phyloP scores from a whole-genome alignment of 2,888 invertebrate species.

The Drosophila testacea region DNA sequence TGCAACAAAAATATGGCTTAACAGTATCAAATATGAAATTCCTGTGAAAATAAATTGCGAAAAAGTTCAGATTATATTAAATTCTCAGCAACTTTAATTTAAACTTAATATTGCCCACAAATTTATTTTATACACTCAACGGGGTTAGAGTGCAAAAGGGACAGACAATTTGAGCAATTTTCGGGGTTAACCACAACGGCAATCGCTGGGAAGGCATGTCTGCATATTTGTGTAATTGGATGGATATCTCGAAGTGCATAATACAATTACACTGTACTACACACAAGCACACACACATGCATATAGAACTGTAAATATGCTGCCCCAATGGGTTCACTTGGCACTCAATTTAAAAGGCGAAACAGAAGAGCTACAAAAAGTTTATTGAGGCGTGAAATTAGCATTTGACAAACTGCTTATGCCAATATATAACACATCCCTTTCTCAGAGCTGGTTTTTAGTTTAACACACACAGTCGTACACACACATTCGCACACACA shows the following conservation, averaged over 20 bases:
- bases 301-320: slow-evolving; percentile 23
- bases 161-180: slow-evolving; percentile 20
- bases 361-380: slow-evolving; percentile 26
- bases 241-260: slow-evolving; percentile 9
- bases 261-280: slow-evolving; percentile 16
- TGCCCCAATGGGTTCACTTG: slow-evolving; percentile 22
- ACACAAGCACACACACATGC: slow-evolving; percentile 2
- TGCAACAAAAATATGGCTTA: neutral
- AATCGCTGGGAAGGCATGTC: slow-evolving; percentile 14
- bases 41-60: neutral
- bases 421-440: slow-evolving; percentile 14
- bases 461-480: slow-evolving; percentile 37
- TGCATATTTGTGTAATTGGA: slow-evolving; percentile 20
- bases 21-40: neutral
- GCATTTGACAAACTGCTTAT: slow-evolving; percentile 74
- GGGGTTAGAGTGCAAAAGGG: slow-evolving; percentile 6
- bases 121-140: neutral
- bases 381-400: slow-evolving; percentile 72
- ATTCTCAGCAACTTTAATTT: neutral
- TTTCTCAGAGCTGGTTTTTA: slow-evolving; percentile 33
- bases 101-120: neutral
- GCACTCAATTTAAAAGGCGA: slow-evolving; percentile 33
- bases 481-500: neutral
- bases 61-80: neutral
- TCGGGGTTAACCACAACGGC: slow-evolving; percentile 22